These are phyloP conservation scores for Calephelis nemesis DNA, from an alignment of 1,140 invertebrate genomes.

Conservation along the genomic window DNA sequence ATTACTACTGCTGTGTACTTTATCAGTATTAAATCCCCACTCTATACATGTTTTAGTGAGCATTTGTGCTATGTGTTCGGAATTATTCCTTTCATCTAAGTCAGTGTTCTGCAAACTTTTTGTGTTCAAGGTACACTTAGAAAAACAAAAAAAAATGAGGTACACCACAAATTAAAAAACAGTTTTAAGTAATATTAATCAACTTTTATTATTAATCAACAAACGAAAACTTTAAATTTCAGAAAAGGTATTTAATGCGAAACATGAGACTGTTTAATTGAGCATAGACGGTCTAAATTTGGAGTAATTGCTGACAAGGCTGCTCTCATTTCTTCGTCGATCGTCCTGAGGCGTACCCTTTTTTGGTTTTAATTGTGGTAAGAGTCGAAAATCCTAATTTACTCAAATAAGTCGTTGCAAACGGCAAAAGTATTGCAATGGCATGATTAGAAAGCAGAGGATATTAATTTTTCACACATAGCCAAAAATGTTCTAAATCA, in stretches of 20 bases:
- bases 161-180: too few species aligned
- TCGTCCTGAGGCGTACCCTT: slow-evolving; percentile 31
- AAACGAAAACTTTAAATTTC: too few species aligned
- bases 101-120: too few species aligned
- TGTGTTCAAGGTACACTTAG: too few species aligned
- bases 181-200: too few species aligned
- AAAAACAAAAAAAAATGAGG: too few species aligned
- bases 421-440: slow-evolving; percentile 44
- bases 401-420: slow-evolving; percentile 48
- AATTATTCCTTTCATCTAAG: slow-evolving; percentile 42
- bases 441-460: slow-evolving; percentile 28
- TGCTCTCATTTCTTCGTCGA: slow-evolving; percentile 31
- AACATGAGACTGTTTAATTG: too few species aligned
- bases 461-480: slow-evolving; percentile 28
- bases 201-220: too few species aligned
- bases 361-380: slow-evolving; percentile 48
- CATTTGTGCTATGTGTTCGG: slow-evolving; percentile 46
- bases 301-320: neutral
- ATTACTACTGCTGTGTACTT: slow-evolving; percentile 57
- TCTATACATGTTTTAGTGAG: slow-evolving; percentile 46
- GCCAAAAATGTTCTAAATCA: slow-evolving; percentile 27
- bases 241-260: too few species aligned
- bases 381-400: slow-evolving; percentile 50
- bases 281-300: too few species aligned
- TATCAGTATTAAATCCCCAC: slow-evolving; percentile 55